Evolutionary conservation across 2,888 invertebrate genomes (phyloP), one percentile per base, ranked within the genome.

Genomic region (Drosophila fulvimacula): DNA sequence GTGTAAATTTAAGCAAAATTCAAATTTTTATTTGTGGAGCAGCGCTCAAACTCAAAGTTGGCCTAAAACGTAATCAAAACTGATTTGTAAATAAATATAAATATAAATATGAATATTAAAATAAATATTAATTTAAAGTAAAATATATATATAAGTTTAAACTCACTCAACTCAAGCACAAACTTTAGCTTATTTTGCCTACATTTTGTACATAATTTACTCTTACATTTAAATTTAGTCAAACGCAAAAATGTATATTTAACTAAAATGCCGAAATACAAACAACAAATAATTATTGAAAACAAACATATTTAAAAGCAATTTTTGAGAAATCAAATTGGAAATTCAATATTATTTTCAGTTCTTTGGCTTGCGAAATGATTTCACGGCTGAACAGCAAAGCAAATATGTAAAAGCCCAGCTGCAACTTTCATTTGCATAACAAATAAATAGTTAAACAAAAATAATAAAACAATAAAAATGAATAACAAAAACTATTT

Each of bases 131-230:
- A 49, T 19, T 13, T 73, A 75, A 51, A 66, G 76, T 32, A 19
- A 44, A 17, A 51, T 32, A 56, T 13, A 64, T 41, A 51, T 32
- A 56, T 13, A 64, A 11, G 24, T 38, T 11, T 4, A 30, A 57
- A 15, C 21, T 59, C 69, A 77, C 41, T 48, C 7, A 21, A 73
- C 68, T 73, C 61, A 73, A 79, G 70, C 71, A 79, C 64, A 71
- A 63, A 59, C n/a, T 19, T 66, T 61, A 76, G 69, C 52, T 30
- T 49, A 56, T 36, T 69, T 68, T 52, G 58, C 69, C 38, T 69
- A 65, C 68, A 49, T 71, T 71, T 44, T 82, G 82, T 82, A 82
- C 53, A 82, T 88, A 82, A 88, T 76, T 85, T 82, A 79, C 85
- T 61, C 63, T 56, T 52, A 70, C 48, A 73, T 64, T 86, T 86